phyloP scores from a whole-genome alignment of 1,140 invertebrate species.

The Saccostrea echinata region DNA sequence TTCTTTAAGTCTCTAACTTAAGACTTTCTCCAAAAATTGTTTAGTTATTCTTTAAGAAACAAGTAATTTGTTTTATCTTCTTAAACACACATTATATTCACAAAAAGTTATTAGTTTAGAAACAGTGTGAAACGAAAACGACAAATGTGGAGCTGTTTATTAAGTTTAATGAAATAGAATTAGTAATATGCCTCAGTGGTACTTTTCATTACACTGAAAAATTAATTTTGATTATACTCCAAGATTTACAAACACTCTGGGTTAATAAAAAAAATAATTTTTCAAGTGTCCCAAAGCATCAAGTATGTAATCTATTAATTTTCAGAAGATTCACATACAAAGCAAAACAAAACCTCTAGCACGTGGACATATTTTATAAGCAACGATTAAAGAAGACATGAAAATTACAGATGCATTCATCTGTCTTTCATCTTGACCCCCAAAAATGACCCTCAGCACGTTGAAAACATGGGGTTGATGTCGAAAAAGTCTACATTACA shows the following conservation, averaged over 20 bases:
- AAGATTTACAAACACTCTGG: not conserved
- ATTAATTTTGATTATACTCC: not conserved
- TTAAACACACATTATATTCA: not conserved
- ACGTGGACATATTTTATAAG: slow-evolving; percentile 1
- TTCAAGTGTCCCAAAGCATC: slow-evolving; percentile 1
- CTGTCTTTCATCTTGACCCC: slow-evolving; percentile 25
- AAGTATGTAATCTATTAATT: slow-evolving; percentile 4
- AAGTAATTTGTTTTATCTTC: not conserved
- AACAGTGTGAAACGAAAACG: not conserved
- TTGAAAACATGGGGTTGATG: slow-evolving; percentile 13
- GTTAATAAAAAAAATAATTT: not conserved
- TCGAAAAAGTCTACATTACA: slow-evolving; percentile 20
- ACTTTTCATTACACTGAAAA: not conserved
- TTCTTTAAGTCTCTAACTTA: too few relatives aligned
- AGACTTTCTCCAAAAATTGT: too few relatives aligned
- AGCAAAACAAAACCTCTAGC: not conserved
- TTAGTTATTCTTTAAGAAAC: not conserved
- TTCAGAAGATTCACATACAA: not conserved
- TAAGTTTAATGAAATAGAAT: not conserved
- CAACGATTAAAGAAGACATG: slow-evolving; percentile 29
- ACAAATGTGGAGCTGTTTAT: not conserved
- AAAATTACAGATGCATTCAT: slow-evolving; percentile 29
- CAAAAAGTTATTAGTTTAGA: not conserved
- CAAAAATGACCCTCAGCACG: slow-evolving; percentile 24
- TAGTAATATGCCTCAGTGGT: not conserved